Evolutionary conservation across 2,888 invertebrate species (phyloP), one percentile per base, ranked within the genome.

Genomic region (Pseudococcus jackbeardsleyi): DNA sequence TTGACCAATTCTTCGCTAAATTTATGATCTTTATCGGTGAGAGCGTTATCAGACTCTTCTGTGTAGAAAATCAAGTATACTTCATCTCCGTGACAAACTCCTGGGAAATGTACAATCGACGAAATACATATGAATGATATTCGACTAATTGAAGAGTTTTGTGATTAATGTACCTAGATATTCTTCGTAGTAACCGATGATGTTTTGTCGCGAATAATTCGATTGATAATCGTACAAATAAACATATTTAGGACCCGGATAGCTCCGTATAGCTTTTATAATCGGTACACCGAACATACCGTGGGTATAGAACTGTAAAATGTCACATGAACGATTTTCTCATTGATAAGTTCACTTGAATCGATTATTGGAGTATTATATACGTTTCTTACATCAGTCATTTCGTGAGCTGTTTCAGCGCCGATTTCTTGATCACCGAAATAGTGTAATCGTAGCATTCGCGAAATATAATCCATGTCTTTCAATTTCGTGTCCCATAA

Each of bases 1-100:
- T 59, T 86, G 59, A 86, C 64, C n/a, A 86, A 42, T 59, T 86
- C 86, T 64, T 86, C 59, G 39, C 86, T 64, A 68, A 86, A 86
- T 9, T 3, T 33, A n/a, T 39, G 19, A 64, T 86, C 86, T 50
- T 17, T 17, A 0, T 11, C 12, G 6, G 84, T 84, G 17, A 84
- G 50, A 22, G 26, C 19, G 0, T n/a, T 22, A 26, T 17, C 50
- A 0, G 84, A 84, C 7, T 22, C 22, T 0, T 50, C 50, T 12
- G 48, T 48, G 12, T 54, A 26, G 15, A 22, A 84, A 84, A 84
- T 4, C 12, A 84, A 17, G 33, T 84, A 54, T 22, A 84, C 17
- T 54, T 84, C 84, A 26, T 84, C 84, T 8, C 50, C 84, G 12
- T 84, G 84, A 11, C 50, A 1, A 0, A 84, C 50, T 17, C 84